These are phyloP conservation scores for Synodontis membranacea DNA, from an alignment of 2,113 vertebrate species.

Conservation along the genomic window DNA sequence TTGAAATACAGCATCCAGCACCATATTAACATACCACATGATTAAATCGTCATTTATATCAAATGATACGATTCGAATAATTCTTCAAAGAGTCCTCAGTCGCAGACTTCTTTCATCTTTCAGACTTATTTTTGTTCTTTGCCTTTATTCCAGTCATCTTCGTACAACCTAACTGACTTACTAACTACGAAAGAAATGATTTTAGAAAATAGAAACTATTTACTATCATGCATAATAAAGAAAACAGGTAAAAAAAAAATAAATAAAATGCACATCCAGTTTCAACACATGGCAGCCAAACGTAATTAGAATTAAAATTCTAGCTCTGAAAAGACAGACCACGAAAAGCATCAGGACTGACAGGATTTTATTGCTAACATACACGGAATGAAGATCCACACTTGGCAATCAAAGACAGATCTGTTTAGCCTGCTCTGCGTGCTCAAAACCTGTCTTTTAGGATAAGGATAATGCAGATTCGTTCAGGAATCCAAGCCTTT, in stretches of 20 bases:
- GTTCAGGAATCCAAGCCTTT: background rate
- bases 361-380: background rate
- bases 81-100: background rate
- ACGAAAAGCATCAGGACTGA: background rate
- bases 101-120: background rate
- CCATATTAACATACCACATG: too few relatives aligned
- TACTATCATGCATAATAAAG: background rate
- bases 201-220: too few relatives aligned
- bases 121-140: background rate
- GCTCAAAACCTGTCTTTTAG: background rate
- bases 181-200: background rate
- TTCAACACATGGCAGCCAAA: background rate
- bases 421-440: background rate
- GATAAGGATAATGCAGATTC: background rate
- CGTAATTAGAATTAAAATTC: background rate
- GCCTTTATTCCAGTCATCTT: background rate
- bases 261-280: background rate
- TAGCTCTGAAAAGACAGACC: background rate
- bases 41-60: background rate
- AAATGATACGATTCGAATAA: background rate
- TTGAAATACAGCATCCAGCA: background rate
- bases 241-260: background rate
- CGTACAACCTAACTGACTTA: background rate
- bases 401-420: background rate
- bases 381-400: background rate